phyloP scores from a whole-genome alignment of 2,113 vertebrate genomes.

The Brachirus orientalis region DNA sequence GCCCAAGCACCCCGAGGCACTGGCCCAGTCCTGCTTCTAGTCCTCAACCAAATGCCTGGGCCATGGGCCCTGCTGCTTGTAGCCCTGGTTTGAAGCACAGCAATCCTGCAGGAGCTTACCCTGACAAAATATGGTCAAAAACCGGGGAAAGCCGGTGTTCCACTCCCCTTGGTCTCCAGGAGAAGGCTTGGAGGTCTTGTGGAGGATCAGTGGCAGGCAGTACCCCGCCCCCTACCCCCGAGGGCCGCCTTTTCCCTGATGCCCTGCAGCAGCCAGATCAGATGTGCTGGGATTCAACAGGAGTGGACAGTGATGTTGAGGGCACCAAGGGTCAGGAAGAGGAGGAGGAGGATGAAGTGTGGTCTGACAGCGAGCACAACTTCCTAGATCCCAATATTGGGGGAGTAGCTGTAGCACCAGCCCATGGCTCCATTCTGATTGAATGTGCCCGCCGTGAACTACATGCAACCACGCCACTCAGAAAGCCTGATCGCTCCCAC shows the following conservation, averaged over 20 bases:
- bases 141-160: conserved; percentile 85
- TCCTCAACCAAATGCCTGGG: conserved; percentile 82
- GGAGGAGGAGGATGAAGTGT: conserved; percentile 81
- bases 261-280: conserved; percentile 75
- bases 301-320: conserved; percentile 81
- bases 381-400: conserved; percentile 97
- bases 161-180: conserved; percentile 82
- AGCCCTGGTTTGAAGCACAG: conserved; percentile 80
- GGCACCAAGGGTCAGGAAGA: conserved; percentile 68
- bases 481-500: conserved; percentile 94
- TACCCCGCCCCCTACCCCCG: conserved; percentile 79
- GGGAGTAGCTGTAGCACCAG: conserved; percentile 93
- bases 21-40: conserved; percentile 77
- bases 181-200: conserved; percentile 89
- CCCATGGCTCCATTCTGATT: conserved; percentile 94
- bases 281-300: conserved; percentile 85
- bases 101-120: conserved; percentile 78
- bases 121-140: conserved; percentile 84
- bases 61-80: conserved; percentile 69
- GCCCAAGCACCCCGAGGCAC: conserved; percentile 65
- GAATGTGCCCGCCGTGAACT: conserved; percentile 96
- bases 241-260: conserved; percentile 84
- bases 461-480: conserved; percentile 96
- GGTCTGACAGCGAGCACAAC: conserved; percentile 99
- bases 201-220: conserved; percentile 80